These are phyloP conservation scores for Nothoprocta pentlandii DNA, from an alignment of 2,113 vertebrate genomes.

Conservation along the genomic window DNA sequence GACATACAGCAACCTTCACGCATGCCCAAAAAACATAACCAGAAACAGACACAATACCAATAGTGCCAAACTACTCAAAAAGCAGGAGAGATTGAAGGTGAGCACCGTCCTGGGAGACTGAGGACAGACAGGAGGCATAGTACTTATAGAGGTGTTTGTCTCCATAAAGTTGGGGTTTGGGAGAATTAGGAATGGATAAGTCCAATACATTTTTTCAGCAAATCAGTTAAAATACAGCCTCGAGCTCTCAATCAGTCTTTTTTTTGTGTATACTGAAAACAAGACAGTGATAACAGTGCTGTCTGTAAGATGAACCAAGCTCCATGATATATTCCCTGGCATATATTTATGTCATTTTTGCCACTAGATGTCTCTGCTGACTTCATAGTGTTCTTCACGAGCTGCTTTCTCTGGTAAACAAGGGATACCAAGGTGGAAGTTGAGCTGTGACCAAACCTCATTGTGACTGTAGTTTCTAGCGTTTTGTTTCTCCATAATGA, in stretches of 20 bases:
- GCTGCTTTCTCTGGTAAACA: not conserved
- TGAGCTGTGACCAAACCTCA: not conserved
- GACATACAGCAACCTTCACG: not conserved
- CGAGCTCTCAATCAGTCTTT: not conserved
- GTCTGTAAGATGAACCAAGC: not conserved
- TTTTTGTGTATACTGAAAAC: not conserved
- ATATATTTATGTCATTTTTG: not conserved
- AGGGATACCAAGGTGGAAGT: not conserved
- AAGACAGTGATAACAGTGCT: not conserved
- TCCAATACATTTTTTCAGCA: not conserved
- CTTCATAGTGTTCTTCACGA: not conserved
- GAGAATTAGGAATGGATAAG: not conserved
- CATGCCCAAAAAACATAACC: not conserved
- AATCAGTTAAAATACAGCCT: not conserved
- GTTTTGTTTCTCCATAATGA: not conserved
- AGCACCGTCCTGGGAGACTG: not conserved
- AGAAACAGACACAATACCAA: not conserved
- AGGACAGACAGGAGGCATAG: not conserved
- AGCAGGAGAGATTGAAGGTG: not conserved
- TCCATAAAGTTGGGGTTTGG: not conserved
- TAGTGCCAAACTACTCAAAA: not conserved
- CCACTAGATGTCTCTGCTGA: slow-evolving; percentile 64
- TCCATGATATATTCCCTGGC: not conserved
- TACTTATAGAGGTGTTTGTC: not conserved
- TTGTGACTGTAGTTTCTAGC: not conserved